A percentile compares a stretch with the other conserved stretches of the same genome.
Evolutionary conservation across 2,888 invertebrate species (phyloP).

Genomic region (Ophion slaviceki): DNA sequence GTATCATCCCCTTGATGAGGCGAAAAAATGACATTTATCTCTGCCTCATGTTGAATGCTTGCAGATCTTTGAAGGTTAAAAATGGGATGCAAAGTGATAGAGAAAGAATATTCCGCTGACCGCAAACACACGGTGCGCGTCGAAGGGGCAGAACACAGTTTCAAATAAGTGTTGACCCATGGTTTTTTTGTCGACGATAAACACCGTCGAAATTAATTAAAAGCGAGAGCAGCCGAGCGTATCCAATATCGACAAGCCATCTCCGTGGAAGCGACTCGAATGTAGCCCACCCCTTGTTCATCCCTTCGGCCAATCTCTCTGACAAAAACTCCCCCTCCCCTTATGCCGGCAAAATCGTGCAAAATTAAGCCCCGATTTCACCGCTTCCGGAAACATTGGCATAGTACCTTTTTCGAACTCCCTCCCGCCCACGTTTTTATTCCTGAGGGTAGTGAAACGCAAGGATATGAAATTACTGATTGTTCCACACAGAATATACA

Average conservation of each 20-base stretch:
- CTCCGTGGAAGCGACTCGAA: constrained; percentile 63
- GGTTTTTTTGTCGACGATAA: constrained; percentile 66
- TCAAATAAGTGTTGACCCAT: constrained; percentile 42
- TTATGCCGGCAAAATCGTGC: constrained; percentile 18
- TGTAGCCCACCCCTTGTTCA: constrained; percentile 42
- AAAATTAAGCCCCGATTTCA: constrained; percentile 37
- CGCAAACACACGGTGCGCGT: constrained; percentile 1
- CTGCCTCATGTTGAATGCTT: neutral
- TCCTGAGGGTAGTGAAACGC: constrained; percentile 39
- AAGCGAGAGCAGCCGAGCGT: constrained; percentile 64
- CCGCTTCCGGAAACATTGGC: constrained; percentile 41
- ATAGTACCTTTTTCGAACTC: constrained; percentile 59
- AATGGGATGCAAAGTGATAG: neutral
- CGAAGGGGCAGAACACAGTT: neutral
- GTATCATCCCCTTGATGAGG: too few species aligned
- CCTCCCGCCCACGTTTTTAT: neutral
- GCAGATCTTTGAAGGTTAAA: constrained; percentile 1
- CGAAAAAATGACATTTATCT: neutral
- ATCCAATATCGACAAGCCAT: constrained; percentile 68
- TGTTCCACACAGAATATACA: constrained; percentile 34
- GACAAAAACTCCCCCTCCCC: constrained; percentile 11
- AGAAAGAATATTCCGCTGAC: constrained; percentile 1
- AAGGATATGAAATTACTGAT: constrained; percentile 62
- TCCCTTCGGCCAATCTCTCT: constrained; percentile 5
- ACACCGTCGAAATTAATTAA: constrained; percentile 68